Evolutionary conservation across 2,797 vertebrate genomes (phyloP), one percentile per base, ranked within the genome.

Genomic region (Spinus pinus): DNA sequence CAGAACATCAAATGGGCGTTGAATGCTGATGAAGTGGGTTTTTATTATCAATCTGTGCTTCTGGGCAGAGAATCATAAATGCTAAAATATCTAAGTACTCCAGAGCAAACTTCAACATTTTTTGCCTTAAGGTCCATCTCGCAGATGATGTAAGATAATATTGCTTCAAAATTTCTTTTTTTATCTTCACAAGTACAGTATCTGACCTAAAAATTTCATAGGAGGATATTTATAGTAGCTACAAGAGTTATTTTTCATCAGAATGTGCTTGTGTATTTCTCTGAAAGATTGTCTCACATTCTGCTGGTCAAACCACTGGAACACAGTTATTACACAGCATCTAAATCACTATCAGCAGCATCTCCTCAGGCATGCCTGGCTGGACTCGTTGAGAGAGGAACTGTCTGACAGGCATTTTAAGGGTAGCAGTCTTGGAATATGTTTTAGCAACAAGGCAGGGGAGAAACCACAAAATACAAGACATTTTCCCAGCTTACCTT

Each of bases 201-300:
- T 80, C 74, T 94, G 81, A 92, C 92, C 90, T 90, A 92, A 95
- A 94, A 90, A 84, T 53, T 88, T 93, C 60, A 57, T 64, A 56
- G 47, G 81, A 46, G 37, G 67, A 11, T 90, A 90, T 85, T 91
- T 92, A 85, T 64, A 85, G 64, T 60, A 77, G 35, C 81, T 87
- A 54, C 64, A 61, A 75, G 73, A 65, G 42, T 35, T 23, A 66
- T 50, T 90, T 86, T 90, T 82, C 54, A 84, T 73, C 77, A 79
- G 47, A 83, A 94, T 61, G 53, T 83, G 47, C 24, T 10, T 46
- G 50, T 67, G 8, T 65, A 65, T 78, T 64, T 94, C 74, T 71
- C 66, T 88, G 88, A 92, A 92, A 73, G 33, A 62, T 61, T 66
- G 64, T 66, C 58, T 77, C 56, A 37, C 37, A 39, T 82, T 84